phyloP scores from a whole-genome alignment of 2,888 invertebrate genomes.

The Lamproptera curius region DNA sequence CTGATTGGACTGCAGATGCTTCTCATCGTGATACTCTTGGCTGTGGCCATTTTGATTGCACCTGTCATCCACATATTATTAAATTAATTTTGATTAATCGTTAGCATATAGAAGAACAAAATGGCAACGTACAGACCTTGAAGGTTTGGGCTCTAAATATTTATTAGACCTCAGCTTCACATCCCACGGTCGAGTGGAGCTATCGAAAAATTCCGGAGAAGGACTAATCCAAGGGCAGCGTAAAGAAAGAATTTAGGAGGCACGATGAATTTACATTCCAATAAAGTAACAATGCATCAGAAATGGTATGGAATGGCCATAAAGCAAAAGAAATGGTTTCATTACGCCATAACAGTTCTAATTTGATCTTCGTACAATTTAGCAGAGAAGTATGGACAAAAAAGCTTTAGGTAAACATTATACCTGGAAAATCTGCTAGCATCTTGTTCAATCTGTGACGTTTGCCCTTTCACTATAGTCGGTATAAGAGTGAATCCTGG shows the following conservation, averaged over 20 bases:
- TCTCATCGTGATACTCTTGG: conserved; percentile 34
- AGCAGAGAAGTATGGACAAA: too few species aligned
- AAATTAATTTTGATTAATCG: too few species aligned
- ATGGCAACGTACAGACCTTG: conserved; percentile 10
- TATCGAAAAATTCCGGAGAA: conserved; percentile 75
- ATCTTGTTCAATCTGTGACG: conserved; percentile 54
- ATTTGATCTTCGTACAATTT: too few species aligned
- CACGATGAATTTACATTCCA: too few species aligned
- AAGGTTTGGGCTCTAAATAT: conserved; percentile 9
- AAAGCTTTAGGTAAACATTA: too few species aligned
- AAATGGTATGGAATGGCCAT: too few species aligned
- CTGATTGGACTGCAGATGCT: conserved; percentile 43
- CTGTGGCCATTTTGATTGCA: conserved; percentile 15
- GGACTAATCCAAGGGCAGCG: conserved; percentile 50
- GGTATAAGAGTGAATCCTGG: conserved; percentile 80
- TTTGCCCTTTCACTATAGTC: conserved; percentile 63
- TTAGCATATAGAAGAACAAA: too few species aligned
- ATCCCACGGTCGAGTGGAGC: conserved; percentile 79
- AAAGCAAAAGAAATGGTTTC: too few species aligned
- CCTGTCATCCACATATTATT: background rate
- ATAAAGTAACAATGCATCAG: too few species aligned
- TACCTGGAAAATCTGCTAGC: conserved; percentile 67
- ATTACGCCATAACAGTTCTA: too few species aligned
- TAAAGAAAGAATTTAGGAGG: conserved; percentile 31
- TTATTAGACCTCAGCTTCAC: conserved; percentile 28